Percentiles rank a stretch among this genome's conserved stretches.
Evolutionary conservation across 2,888 invertebrate species (phyloP).

Genomic region (Drosophila mulleri): DNA sequence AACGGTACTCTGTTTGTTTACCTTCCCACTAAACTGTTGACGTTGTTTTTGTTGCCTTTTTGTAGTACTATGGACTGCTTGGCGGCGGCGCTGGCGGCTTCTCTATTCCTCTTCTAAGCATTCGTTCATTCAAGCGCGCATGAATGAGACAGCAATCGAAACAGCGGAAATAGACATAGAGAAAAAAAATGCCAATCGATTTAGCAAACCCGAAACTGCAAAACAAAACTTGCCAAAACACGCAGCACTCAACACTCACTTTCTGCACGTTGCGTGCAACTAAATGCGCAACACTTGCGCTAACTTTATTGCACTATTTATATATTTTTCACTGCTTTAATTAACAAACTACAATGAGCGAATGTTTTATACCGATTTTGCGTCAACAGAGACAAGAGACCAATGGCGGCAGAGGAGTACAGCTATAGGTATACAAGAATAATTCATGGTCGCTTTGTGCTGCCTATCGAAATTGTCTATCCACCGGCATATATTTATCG

Average conservation of each 20-base stretch:
- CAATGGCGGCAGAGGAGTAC: slow-evolving; percentile 70
- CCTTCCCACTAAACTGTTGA: slow-evolving; percentile 35
- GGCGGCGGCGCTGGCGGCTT: slow-evolving; percentile 36
- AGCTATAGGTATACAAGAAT: slow-evolving; percentile 39
- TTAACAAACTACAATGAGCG: slow-evolving; percentile 35
- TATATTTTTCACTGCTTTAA: slow-evolving; percentile 22
- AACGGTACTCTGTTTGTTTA: slow-evolving; percentile 59
- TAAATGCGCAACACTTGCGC: slow-evolving; percentile 1
- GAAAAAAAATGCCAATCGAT: slow-evolving; percentile 81
- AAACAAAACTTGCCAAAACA: slow-evolving; percentile 30
- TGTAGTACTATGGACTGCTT: slow-evolving; percentile 38
- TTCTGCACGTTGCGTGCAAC: slow-evolving; percentile 32
- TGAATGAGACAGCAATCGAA: slow-evolving; percentile 50
- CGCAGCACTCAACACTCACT: slow-evolving; percentile 28
- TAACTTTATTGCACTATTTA: slow-evolving; percentile 22
- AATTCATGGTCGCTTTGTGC: slow-evolving; percentile 14
- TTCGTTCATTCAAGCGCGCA: slow-evolving; percentile 49
- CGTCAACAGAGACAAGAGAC: slow-evolving; percentile 65
- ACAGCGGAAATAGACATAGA: slow-evolving; percentile 70
- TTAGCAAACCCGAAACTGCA: slow-evolving; percentile 57
- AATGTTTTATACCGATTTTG: slow-evolving; percentile 50
- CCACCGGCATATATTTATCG: slow-evolving; percentile 26
- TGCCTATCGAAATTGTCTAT: slow-evolving; percentile 11
- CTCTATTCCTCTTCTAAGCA: slow-evolving; percentile 40
- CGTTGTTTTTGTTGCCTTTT: slow-evolving; percentile 17